Percentiles rank a stretch among this genome's conserved stretches.
Conservation (phyloP, 2,113 vertebrate species). For the Chlorodrepanis virens region DNA sequence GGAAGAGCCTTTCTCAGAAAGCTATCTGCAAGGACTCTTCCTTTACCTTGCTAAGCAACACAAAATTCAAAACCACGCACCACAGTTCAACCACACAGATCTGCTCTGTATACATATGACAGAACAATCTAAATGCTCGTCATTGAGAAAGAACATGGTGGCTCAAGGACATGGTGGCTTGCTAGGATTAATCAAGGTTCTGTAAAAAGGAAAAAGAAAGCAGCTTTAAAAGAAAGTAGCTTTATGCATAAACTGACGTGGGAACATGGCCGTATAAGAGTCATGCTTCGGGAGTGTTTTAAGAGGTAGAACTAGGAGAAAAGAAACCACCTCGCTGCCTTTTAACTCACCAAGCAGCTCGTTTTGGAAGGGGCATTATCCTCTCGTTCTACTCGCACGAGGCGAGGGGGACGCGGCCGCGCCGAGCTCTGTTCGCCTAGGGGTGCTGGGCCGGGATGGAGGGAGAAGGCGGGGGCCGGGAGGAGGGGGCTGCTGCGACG, state of each 20-base stretch:
- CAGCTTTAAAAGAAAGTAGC: neutral
- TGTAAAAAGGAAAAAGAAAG: neutral
- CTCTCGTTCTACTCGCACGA: neutral
- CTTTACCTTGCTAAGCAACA: neutral
- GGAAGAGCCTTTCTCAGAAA: neutral
- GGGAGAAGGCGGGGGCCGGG: neutral
- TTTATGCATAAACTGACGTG: neutral
- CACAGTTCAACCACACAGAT: neutral
- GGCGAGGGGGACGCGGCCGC: neutral
- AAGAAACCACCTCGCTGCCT: accelerated
- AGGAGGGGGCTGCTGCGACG: neutral
- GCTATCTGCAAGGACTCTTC: neutral
- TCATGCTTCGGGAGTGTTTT: neutral
- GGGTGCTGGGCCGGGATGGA: neutral
- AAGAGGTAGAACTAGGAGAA: neutral
- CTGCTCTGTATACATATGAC: neutral
- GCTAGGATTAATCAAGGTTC: neutral
- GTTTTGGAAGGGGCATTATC: no score
- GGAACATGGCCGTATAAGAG: neutral
- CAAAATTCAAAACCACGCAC: neutral
- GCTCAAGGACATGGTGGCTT: accelerated
- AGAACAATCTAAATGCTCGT: neutral
- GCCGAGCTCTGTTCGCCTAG: neutral
- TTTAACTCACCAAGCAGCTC: accelerated
- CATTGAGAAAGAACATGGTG: neutral